Percentiles rank a stretch among this genome's conserved stretches.
phyloP scores from a whole-genome alignment of 2,797 vertebrate species.

The Chaetodon trifasciatus region DNA sequence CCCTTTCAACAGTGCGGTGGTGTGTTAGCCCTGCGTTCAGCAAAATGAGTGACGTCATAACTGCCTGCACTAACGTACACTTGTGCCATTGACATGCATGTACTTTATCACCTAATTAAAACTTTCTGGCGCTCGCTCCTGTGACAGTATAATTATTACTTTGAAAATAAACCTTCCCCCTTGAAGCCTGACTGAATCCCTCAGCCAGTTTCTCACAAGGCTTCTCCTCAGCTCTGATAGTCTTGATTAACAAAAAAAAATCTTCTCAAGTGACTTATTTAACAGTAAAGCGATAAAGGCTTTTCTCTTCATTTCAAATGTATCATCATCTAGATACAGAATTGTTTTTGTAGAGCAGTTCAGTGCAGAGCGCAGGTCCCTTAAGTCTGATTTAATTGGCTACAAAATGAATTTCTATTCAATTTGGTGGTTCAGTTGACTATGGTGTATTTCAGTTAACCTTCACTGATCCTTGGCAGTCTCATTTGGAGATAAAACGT shows the following conservation, averaged over 20 bases:
- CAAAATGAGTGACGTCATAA: conserved; percentile 16
- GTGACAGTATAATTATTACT: conserved; percentile 75
- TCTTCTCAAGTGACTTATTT: conserved; percentile 17
- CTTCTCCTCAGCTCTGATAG: conserved; percentile 13
- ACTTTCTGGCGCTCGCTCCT: conserved; percentile 48
- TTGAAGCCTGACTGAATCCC: conserved; percentile 35
- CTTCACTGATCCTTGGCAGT: conserved; percentile 14
- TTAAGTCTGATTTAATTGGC: conserved; percentile 23
- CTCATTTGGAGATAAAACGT: conserved; percentile 7
- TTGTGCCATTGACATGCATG: conserved; percentile 31
- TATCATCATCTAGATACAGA: conserved; percentile 12
- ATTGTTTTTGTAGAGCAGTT: conserved; percentile 1
- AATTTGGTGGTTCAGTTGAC: background rate
- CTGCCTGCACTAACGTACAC: conserved; percentile 18
- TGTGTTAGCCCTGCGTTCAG: conserved; percentile 11
- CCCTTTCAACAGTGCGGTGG: background rate
- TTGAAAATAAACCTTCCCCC: conserved; percentile 61
- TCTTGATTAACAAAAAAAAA: conserved; percentile 3
- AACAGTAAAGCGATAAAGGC: conserved; percentile 15
- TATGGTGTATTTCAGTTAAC: conserved; percentile 10
- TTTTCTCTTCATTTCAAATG: conserved; percentile 33
- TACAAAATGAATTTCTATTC: conserved; percentile 4
- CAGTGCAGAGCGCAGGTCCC: background rate
- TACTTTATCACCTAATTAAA: conserved; percentile 68
- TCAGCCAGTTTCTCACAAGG: conserved; percentile 25